Evolutionary conservation across 2,888 invertebrate species (phyloP).

Genomic region (Hypena proboscidalis): DNA sequence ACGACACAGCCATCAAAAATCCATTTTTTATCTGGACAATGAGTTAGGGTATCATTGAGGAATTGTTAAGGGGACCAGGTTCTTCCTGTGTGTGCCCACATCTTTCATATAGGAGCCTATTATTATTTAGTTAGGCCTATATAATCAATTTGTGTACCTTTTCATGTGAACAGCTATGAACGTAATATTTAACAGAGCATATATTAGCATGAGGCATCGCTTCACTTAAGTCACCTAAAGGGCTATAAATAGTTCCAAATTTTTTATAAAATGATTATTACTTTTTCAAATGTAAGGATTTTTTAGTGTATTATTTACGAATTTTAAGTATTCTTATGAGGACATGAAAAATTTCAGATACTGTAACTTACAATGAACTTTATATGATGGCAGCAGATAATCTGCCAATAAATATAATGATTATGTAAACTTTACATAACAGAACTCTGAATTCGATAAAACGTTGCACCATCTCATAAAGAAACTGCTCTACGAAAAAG

Average conservation of each 20-base stretch:
- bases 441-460: too few relatives aligned
- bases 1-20: constrained; percentile 45
- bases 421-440: too few relatives aligned
- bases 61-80: background rate
- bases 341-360: too few relatives aligned
- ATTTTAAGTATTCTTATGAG: too few relatives aligned
- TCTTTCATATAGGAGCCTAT: constrained; percentile 4
- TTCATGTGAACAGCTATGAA: background rate
- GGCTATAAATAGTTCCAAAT: too few relatives aligned
- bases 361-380: too few relatives aligned
- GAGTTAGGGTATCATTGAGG: constrained; percentile 22
- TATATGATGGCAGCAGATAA: too few relatives aligned
- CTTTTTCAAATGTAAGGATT: too few relatives aligned
- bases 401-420: too few relatives aligned
- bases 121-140: constrained; percentile 4
- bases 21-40: constrained; percentile 51
- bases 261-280: background rate
- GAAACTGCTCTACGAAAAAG: too few relatives aligned
- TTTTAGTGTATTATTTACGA: too few relatives aligned
- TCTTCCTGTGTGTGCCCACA: background rate
- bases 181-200: background rate
- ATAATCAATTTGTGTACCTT: background rate
- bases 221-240: background rate
- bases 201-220: background rate
- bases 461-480: too few relatives aligned